Evolutionary conservation across 2,113 vertebrate species (phyloP).

Genomic region (Sphaerodactylus townsendi): DNA sequence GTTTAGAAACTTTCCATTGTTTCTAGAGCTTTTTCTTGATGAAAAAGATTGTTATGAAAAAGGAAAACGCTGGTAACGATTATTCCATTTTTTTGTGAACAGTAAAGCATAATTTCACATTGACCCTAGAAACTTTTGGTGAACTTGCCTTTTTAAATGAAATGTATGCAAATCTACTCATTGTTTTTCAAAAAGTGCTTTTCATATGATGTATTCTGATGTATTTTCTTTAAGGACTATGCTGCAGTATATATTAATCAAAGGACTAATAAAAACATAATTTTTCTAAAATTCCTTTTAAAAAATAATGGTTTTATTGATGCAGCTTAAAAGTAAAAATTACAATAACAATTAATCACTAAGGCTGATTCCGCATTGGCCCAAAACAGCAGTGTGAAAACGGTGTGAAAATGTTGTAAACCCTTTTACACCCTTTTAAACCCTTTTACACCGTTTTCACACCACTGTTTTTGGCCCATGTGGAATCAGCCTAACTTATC

Average conservation of each 20-base stretch:
- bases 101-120: not conserved
- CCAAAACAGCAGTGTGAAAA: too few relatives aligned
- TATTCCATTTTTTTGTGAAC: not conserved
- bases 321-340: too few relatives aligned
- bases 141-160: conserved; percentile 6
- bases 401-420: too few relatives aligned
- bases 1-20: not conserved
- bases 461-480: too few relatives aligned
- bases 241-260: not conserved
- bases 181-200: not conserved
- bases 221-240: not conserved
- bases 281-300: accelerated
- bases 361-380: too few relatives aligned
- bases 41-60: not conserved
- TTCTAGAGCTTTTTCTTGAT: not conserved
- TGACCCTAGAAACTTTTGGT: not conserved
- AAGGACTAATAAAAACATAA: not conserved
- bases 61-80: not conserved
- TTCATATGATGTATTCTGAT: accelerated
- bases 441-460: too few relatives aligned
- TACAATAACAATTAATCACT: too few relatives aligned
- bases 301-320: too few relatives aligned
- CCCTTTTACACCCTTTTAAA: too few relatives aligned
- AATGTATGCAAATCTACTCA: not conserved
- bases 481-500: too few relatives aligned